These are phyloP conservation scores for Dryomyza anilis DNA, from an alignment of 2,888 invertebrate species.

Conservation along the genomic window DNA sequence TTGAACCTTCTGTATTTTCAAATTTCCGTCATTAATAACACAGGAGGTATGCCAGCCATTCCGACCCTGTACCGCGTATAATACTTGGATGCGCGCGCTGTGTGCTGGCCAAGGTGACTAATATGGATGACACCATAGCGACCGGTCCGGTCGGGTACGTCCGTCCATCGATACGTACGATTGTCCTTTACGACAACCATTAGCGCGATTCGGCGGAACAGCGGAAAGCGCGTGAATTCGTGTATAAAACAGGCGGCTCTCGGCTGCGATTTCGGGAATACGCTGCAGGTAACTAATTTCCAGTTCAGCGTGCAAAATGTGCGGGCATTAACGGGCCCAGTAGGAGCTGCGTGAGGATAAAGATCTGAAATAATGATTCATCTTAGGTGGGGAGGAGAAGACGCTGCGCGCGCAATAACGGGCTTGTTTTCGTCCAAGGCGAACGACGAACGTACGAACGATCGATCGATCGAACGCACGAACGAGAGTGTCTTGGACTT, in stretches of 20 bases:
- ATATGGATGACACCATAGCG: constrained; percentile 27
- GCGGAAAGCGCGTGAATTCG: constrained; percentile 58
- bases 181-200: constrained; percentile 49
- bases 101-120: constrained; percentile 49
- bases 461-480: neutral
- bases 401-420: neutral
- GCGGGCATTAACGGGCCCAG: constrained; percentile 58
- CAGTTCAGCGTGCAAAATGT: constrained; percentile 40
- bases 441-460: neutral
- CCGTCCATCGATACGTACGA: constrained; percentile 20
- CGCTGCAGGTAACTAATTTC: constrained; percentile 50
- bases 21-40: constrained; percentile 62
- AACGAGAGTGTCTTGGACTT: neutral
- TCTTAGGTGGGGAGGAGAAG: constrained; percentile 53
- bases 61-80: neutral
- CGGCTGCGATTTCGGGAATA: constrained; percentile 51
- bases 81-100: constrained; percentile 1
- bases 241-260: constrained; percentile 42
- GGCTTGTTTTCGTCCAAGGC: constrained; percentile 31
- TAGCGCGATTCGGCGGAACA: constrained; percentile 51
- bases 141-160: neutral
- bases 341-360: constrained; percentile 55
- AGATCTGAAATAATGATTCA: constrained; percentile 60
- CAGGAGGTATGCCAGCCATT: constrained; percentile 47
- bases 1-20: constrained; percentile 62